These are phyloP conservation scores for Chiloscyllium punctatum DNA, from an alignment of 2,797 vertebrate genomes.

Conservation along the genomic window DNA sequence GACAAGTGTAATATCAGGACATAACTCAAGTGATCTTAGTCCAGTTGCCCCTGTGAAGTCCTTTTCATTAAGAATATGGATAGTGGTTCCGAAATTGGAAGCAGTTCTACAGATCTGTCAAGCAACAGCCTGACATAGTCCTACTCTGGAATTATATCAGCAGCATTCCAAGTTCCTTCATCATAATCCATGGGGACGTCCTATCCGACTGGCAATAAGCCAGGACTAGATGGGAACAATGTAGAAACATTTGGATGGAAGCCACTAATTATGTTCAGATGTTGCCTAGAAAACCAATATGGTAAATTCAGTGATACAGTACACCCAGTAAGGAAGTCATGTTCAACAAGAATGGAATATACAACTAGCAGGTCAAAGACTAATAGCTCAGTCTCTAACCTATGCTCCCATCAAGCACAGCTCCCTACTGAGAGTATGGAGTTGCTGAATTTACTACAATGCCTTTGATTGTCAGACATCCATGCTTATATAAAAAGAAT, in stretches of 20 bases:
- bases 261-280: conserved; percentile 21
- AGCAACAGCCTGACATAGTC: background rate
- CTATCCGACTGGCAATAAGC: background rate
- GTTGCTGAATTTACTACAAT: background rate
- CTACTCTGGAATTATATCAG: background rate
- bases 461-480: background rate
- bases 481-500: background rate
- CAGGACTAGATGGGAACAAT: background rate
- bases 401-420: background rate
- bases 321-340: background rate
- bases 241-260: conserved; percentile 19
- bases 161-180: background rate
- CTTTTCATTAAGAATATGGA: background rate
- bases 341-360: background rate
- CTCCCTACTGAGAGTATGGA: background rate
- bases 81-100: background rate
- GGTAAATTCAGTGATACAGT: background rate
- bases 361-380: background rate
- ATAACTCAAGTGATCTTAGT: background rate
- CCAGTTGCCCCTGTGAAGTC: background rate
- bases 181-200: background rate
- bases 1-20: background rate
- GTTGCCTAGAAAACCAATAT: background rate
- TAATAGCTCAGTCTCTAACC: background rate
- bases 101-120: background rate